These are phyloP conservation scores for Phainopepla nitens DNA, from an alignment of 2,113 vertebrate genomes.

Conservation along the genomic window DNA sequence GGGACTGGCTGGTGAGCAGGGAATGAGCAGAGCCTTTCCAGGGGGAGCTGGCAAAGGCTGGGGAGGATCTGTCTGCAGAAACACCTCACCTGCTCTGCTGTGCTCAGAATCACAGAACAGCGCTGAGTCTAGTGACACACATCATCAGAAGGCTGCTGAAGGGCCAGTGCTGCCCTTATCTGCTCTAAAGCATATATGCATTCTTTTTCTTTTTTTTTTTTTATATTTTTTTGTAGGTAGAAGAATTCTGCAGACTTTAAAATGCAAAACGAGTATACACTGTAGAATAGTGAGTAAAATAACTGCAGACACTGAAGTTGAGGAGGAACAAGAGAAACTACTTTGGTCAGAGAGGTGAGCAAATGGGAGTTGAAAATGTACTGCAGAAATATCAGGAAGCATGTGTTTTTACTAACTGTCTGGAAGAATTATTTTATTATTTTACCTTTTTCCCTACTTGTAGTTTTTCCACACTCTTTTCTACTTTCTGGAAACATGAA, in stretches of 20 bases:
- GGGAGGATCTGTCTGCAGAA: background rate
- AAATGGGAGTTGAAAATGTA: background rate
- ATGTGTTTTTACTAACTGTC: background rate
- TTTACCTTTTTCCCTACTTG: background rate
- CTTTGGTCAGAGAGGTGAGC: background rate
- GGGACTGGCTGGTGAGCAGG: background rate
- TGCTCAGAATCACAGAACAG: background rate
- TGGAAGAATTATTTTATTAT: background rate
- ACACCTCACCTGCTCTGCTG: background rate
- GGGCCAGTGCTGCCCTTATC: background rate
- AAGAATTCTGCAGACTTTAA: background rate
- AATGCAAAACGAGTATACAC: background rate
- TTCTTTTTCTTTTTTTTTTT: background rate
- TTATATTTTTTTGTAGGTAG: background rate
- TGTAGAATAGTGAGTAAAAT: background rate
- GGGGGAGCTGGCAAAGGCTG: background rate
- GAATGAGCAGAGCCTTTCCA: background rate
- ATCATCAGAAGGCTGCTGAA: background rate
- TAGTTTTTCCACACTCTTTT: background rate
- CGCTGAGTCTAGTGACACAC: background rate
- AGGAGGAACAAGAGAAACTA: background rate
- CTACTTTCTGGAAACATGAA: background rate
- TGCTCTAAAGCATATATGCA: background rate
- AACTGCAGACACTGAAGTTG: background rate
- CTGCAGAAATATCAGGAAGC: background rate